Evolutionary conservation across 1,140 invertebrate species (phyloP), one percentile per base, ranked within the genome.

Genomic region (Aphelenchoides besseyi): DNA sequence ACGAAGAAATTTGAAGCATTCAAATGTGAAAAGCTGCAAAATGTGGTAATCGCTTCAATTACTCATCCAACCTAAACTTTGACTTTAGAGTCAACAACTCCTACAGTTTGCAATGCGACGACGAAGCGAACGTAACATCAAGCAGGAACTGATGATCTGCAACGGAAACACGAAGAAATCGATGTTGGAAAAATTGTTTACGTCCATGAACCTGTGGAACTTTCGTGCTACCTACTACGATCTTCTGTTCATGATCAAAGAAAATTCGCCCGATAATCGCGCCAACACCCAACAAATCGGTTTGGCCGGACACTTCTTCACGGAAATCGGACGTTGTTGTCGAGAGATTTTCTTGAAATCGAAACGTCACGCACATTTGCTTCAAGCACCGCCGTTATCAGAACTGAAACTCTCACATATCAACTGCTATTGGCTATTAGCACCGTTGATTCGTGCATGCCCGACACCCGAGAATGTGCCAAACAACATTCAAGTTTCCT

Each of bases 391-490:
- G 5, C 16, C 59, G 0, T 35, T 63, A n/a, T 52, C 73, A n/a
- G 55, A 33, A 1, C 30, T 73, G 29, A 61, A 69, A 30, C 61
- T 83, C 26, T 36, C 55, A 3, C 72, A 71, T 2, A 64, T 79
- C 2, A 82, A 82, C 33, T 82, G 79, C 32, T 73, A 76, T 63
- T 79, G 78, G 78, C 80, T 82, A 41, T 48, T 79, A 9, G 72
- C 79, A 8, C 79, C 80, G 29, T 61, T 79, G 35, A 69, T 77
- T n/a, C 35, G 55, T 16, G 69, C 36, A 12, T 81, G 79, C 32
- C 79, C 75, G 35, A 57, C 71, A 28, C 74, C 74, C 0, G 67
- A 76, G 12, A 62, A 74, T 41, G 53, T 32, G 12, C 29, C 73
- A n/a, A 18, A 37, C 2, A 41, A 41, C 59, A 57, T 77, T 23